phyloP scores from a whole-genome alignment of 2,113 vertebrate genomes.

The Heliornis fulica region DNA sequence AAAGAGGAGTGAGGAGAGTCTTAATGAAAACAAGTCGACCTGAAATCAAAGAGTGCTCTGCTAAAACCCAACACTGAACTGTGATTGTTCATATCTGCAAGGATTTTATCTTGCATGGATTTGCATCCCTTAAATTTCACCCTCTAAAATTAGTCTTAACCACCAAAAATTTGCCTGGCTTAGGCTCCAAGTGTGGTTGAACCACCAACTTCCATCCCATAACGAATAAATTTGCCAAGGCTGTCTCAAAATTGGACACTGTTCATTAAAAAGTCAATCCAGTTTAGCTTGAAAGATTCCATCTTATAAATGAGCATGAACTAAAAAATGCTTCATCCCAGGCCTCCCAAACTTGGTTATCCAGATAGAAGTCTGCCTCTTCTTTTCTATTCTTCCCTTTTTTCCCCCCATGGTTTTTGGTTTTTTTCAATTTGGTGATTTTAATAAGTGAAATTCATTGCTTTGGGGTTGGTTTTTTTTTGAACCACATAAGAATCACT shows the following conservation, averaged over 20 bases:
- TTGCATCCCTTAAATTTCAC: slow-evolving; percentile 22
- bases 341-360: neutral
- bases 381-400: neutral
- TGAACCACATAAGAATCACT: neutral
- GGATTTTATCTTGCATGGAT: neutral
- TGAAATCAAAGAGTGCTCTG: neutral
- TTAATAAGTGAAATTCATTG: slow-evolving; percentile 17
- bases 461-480: slow-evolving; percentile 21
- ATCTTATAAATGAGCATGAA: neutral
- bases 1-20: neutral
- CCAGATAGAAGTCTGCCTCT: neutral
- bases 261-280: slow-evolving; percentile 42
- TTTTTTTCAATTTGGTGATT: no score
- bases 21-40: neutral
- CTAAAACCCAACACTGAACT: neutral
- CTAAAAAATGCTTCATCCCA: neutral
- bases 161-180: slow-evolving; percentile 15
- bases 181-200: slow-evolving; percentile 11
- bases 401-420: no score
- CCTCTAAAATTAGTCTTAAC: slow-evolving; percentile 25
- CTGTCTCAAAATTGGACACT: slow-evolving; percentile 2
- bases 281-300: slow-evolving; percentile 40
- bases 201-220: slow-evolving; percentile 28
- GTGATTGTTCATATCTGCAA: accelerated
- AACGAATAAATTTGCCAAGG: neutral